These are phyloP conservation scores for Whitmania pigra DNA, from an alignment of 1,140 invertebrate species.

Conservation along the genomic window DNA sequence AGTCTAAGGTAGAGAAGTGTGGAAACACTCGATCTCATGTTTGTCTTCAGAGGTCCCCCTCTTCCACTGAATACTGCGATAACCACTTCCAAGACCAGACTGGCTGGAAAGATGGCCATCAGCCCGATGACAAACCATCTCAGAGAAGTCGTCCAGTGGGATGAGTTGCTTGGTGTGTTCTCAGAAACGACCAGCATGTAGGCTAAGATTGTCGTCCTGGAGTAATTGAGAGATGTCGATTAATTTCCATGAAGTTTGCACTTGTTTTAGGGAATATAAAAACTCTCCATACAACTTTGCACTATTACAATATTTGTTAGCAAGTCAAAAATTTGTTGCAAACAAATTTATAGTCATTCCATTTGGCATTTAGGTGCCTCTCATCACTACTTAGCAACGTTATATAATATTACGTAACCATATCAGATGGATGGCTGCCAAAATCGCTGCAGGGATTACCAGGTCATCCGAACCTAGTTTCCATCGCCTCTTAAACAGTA, in stretches of 20 bases:
- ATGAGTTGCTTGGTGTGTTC: not conserved
- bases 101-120: conserved; percentile 53
- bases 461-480: conserved; percentile 1
- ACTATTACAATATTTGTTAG: no score
- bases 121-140: conserved; percentile 61
- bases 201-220: no score
- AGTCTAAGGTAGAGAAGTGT: conserved; percentile 68
- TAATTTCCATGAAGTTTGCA: no score
- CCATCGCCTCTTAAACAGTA: conserved; percentile 2
- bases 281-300: no score
- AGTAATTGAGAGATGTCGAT: no score
- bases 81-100: conserved; percentile 57
- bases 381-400: no score
- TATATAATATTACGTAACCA: not conserved
- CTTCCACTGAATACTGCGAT: conserved; percentile 64
- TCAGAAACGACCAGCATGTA: not conserved
- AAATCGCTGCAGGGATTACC: not conserved
- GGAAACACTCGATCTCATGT: conserved; percentile 60
- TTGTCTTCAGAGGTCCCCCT: conserved; percentile 66
- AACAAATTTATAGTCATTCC: no score
- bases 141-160: conserved; percentile 33
- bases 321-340: no score
- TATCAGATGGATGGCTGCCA: not conserved
- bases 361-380: no score
- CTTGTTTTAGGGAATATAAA: no score